Conservation (phyloP, 2,888 invertebrate genomes). For the Asteroscopus sphinx region DNA sequence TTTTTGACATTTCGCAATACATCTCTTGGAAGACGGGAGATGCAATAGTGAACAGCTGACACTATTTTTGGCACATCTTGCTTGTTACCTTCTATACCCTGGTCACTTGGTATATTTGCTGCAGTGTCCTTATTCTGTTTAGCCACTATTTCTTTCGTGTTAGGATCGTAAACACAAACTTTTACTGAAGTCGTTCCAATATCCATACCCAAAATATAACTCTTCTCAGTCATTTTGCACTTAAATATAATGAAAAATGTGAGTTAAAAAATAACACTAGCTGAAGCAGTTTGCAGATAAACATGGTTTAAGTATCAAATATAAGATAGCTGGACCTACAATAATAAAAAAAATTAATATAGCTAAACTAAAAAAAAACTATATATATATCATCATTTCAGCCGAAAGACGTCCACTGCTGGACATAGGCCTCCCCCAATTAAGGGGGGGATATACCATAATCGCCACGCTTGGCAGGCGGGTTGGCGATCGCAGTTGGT, state of each 20-base stretch:
- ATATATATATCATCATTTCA: too few relatives aligned
- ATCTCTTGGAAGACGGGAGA: slow-evolving; percentile 93
- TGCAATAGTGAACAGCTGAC: slow-evolving; percentile 93
- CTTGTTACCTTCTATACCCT: slow-evolving; percentile 93
- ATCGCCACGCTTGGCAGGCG: too few relatives aligned
- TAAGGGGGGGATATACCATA: too few relatives aligned
- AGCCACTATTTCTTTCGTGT: slow-evolving; percentile 90
- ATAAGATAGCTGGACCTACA: too few relatives aligned
- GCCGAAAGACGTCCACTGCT: too few relatives aligned
- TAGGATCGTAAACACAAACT: slow-evolving; percentile 92
- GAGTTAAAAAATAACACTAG: slow-evolving; percentile 34
- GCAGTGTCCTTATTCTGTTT: slow-evolving; percentile 93
- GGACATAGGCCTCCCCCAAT: too few relatives aligned
- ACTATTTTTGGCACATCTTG: slow-evolving; percentile 96
- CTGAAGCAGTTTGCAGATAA: too few relatives aligned
- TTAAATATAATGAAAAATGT: slow-evolving; percentile 42
- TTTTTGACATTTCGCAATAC: slow-evolving; percentile 91
- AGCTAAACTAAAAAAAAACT: too few relatives aligned
- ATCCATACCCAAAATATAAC: slow-evolving; percentile 93
- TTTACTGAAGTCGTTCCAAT: slow-evolving; percentile 97
- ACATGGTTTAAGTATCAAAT: too few relatives aligned
- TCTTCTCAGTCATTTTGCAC: slow-evolving; percentile 80
- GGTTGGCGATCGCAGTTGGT: too few relatives aligned
- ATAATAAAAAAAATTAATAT: too few relatives aligned
- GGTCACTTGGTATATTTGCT: slow-evolving; percentile 93